These are phyloP conservation scores for Dryas iulia DNA, from an alignment of 1,140 invertebrate genomes.

Conservation along the genomic window DNA sequence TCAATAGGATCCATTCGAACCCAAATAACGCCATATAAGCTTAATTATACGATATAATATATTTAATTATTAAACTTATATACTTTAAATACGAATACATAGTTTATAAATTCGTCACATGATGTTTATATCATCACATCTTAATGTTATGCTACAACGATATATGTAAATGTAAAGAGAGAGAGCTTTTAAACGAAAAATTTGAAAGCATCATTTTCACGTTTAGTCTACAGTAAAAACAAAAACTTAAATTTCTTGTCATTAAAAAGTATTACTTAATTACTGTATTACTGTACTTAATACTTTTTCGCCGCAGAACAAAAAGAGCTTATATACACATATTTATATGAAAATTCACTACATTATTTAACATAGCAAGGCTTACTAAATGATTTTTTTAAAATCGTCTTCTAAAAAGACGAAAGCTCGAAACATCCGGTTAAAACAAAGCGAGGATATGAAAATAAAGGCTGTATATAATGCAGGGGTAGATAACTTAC, in stretches of 20 bases:
- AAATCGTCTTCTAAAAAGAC: not conserved
- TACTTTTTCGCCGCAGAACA: not conserved
- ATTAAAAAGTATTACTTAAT: not conserved
- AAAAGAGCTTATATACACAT: not conserved
- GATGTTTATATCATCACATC: not conserved
- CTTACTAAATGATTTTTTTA: not conserved
- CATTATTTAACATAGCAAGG: not conserved
- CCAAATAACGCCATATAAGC: not conserved
- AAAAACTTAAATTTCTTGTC: not conserved
- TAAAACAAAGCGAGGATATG: slow-evolving; percentile 12
- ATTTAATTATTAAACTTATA: not conserved
- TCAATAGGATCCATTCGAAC: not conserved
- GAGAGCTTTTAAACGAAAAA: not conserved
- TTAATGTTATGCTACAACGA: not conserved
- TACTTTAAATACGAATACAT: not conserved
- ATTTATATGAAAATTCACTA: not conserved
- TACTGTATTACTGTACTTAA: not conserved
- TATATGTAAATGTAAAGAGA: not conserved
- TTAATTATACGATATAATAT: too few relatives aligned
- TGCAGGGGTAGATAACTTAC: not conserved
- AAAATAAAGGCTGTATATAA: not conserved
- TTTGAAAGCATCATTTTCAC: not conserved
- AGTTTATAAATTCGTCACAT: not conserved
- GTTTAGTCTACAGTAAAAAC: not conserved
- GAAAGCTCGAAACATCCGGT: not conserved